Evolutionary conservation across 2,888 invertebrate genomes (phyloP).

Genomic region (Bruchidius siliquastri): DNA sequence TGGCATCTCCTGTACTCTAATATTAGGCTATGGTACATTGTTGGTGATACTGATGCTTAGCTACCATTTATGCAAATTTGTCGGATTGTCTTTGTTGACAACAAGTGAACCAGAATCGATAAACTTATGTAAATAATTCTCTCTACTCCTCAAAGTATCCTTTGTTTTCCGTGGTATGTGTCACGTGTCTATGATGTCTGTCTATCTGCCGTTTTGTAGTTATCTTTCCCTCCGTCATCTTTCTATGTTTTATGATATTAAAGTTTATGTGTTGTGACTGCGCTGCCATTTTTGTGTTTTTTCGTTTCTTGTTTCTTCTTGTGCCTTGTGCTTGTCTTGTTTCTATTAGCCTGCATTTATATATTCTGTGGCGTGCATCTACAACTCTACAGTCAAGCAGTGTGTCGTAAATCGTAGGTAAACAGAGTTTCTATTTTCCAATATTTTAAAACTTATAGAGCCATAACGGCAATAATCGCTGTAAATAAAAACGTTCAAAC

Average conservation of each 20-base stretch:
- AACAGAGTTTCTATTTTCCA: neutral
- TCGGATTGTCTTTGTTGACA: too few species aligned
- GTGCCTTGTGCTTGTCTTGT: too few species aligned
- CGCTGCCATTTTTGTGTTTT: neutral
- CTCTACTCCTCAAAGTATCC: too few species aligned
- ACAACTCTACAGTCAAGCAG: neutral
- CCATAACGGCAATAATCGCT: neutral
- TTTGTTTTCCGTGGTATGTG: too few species aligned
- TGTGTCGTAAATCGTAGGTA: neutral
- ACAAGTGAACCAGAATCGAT: too few species aligned
- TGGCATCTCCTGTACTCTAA: too few species aligned
- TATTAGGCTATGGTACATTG: too few species aligned
- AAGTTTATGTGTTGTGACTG: neutral
- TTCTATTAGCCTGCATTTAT: neutral
- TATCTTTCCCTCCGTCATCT: neutral
- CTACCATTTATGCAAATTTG: too few species aligned
- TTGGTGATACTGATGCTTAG: too few species aligned
- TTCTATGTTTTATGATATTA: neutral
- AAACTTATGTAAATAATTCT: too few species aligned
- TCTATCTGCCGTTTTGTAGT: too few species aligned
- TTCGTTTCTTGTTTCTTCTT: neutral
- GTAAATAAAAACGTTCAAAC: neutral
- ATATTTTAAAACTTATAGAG: neutral
- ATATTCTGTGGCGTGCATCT: slow-evolving; percentile 1
- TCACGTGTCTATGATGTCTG: too few species aligned